Evolutionary conservation across 2,113 vertebrate genomes (phyloP).

Genomic region (Clinocottus analis): DNA sequence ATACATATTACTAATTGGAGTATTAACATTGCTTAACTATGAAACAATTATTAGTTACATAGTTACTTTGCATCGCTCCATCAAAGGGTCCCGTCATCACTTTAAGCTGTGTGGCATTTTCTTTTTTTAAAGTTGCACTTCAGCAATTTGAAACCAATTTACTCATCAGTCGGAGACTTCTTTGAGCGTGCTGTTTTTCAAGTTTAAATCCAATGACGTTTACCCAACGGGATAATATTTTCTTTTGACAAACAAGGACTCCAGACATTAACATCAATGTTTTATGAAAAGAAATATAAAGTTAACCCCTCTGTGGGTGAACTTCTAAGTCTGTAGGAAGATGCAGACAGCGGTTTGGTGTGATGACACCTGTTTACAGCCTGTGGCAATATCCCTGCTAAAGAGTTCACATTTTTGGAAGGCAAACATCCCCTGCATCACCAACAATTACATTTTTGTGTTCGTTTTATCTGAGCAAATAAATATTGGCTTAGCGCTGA

Average conservation of each 20-base stretch:
- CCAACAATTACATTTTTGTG: conserved; percentile 65
- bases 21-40: background rate
- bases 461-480: conserved; percentile 64
- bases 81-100: background rate
- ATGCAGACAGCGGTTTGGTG: conserved; percentile 45
- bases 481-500: conserved; percentile 68
- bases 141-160: background rate
- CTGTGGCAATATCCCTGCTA: conserved; percentile 32
- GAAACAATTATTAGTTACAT: background rate
- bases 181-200: background rate
- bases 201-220: background rate
- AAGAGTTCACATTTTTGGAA: conserved; percentile 54
- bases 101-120: background rate
- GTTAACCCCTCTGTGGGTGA: background rate
- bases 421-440: conserved; percentile 36
- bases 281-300: background rate
- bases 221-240: background rate
- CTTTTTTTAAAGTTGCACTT: background rate
- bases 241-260: background rate
- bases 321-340: conserved; percentile 15
- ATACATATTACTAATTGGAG: background rate
- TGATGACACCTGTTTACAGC: conserved; percentile 32
- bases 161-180: background rate
- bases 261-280: background rate
- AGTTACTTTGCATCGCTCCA: background rate